phyloP scores from a whole-genome alignment of 2,888 invertebrate species.

The Pollenia griseotomentosa region DNA sequence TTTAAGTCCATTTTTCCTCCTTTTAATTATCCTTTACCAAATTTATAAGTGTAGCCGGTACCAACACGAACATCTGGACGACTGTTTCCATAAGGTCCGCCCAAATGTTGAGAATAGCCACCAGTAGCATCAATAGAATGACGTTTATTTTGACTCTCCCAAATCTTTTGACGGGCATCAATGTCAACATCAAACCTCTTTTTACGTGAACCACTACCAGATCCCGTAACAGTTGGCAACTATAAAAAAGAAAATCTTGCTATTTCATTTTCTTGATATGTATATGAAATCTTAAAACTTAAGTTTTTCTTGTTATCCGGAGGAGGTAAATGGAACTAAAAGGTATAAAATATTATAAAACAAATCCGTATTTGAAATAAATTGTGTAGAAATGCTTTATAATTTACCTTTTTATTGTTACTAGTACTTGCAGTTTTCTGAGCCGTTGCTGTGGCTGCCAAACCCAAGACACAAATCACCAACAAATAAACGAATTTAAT shows the following conservation, averaged over 20 bases:
- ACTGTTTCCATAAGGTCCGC: slow-evolving; percentile 81
- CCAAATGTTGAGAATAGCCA: slow-evolving; percentile 80
- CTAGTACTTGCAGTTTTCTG: not conserved
- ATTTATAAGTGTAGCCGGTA: slow-evolving; percentile 30
- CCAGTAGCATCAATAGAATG: slow-evolving; percentile 79
- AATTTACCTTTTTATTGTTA: not conserved
- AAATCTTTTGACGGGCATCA: slow-evolving; percentile 78
- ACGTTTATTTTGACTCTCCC: slow-evolving; percentile 79
- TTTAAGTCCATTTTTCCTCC: no score
- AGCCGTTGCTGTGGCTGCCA: not conserved
- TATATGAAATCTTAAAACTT: not conserved
- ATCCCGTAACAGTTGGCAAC: slow-evolving; percentile 31
- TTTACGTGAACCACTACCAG: slow-evolving; percentile 76
- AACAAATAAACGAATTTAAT: slow-evolving; percentile 40
- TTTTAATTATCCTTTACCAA: not conserved
- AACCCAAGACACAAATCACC: slow-evolving; percentile 4
- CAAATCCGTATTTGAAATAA: not conserved
- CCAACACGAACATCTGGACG: slow-evolving; percentile 76
- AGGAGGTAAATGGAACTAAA: slow-evolving; percentile 12
- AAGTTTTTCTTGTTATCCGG: slow-evolving; percentile 23
- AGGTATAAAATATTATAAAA: not conserved
- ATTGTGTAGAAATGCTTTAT: not conserved
- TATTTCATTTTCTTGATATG: not conserved
- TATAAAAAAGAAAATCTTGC: not conserved
- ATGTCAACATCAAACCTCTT: slow-evolving; percentile 78